These are phyloP conservation scores for fruit fly (Drosophila melanogaster) DNA, from an alignment of 1,140 invertebrate genomes.

Conservation along the genomic window DNA sequence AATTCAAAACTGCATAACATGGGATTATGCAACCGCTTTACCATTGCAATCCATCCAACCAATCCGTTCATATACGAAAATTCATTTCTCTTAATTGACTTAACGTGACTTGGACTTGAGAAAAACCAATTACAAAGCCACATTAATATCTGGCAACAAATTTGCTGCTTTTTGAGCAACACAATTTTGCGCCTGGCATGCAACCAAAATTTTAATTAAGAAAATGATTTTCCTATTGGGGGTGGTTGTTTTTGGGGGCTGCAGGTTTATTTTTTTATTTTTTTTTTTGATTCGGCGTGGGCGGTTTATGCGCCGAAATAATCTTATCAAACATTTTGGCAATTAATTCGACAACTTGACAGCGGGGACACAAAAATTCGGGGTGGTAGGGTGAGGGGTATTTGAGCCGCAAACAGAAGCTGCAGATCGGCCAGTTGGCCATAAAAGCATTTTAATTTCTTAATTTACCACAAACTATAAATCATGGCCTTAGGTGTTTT, in stretches of 20 bases:
- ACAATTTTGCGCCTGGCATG: conserved; percentile 49
- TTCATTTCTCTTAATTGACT: conserved; percentile 80
- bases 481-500: conserved; percentile 75
- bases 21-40: conserved; percentile 40
- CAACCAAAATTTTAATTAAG: conserved; percentile 71
- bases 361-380: conserved; percentile 6
- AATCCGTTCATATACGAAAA: conserved; percentile 53
- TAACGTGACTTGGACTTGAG: conserved; percentile 80
- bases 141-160: conserved; percentile 78
- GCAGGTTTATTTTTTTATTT: conserved; percentile 6
- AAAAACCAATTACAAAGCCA: conserved; percentile 80
- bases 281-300: conserved; percentile 5
- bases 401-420: conserved; percentile 24
- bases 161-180: conserved; percentile 58
- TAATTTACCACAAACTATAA: conserved; percentile 80
- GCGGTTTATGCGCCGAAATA: conserved; percentile 44
- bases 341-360: conserved; percentile 61
- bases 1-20: conserved; percentile 5
- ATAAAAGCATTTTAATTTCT: conserved; percentile 83
- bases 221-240: conserved; percentile 41
- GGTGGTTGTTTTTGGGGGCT: conserved; percentile 11
- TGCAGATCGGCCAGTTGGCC: conserved; percentile 38
- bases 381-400: neutral
- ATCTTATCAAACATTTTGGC: conserved; percentile 79
- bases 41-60: conserved; percentile 36